Evolutionary conservation across 2,797 vertebrate genomes (phyloP).

Genomic region (Mastacembelus armatus): DNA sequence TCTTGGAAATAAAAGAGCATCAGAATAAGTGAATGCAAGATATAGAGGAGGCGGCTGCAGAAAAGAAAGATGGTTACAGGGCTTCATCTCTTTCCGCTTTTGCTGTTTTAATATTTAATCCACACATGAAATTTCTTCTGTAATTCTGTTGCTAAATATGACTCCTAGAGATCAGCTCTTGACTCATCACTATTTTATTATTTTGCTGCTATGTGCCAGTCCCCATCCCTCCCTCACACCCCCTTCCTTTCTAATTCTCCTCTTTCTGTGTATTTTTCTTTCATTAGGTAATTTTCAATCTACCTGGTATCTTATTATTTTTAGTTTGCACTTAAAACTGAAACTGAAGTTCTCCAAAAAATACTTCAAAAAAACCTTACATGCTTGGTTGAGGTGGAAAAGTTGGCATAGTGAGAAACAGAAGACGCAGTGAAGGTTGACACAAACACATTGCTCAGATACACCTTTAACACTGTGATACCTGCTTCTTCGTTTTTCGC

Average conservation of each 20-base stretch:
- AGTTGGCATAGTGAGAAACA: neutral
- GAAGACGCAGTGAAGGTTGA: neutral
- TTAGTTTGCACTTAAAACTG: conserved; percentile 5
- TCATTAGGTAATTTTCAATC: neutral
- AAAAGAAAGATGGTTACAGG: conserved; percentile 7
- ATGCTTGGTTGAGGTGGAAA: neutral
- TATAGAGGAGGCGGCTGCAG: neutral
- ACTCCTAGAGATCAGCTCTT: conserved; percentile 34
- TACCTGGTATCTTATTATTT: neutral
- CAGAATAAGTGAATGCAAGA: neutral
- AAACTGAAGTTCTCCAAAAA: no score
- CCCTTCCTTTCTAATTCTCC: neutral
- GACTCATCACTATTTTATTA: conserved; percentile 53
- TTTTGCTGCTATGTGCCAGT: conserved; percentile 20
- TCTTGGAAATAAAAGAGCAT: conserved; percentile 26
- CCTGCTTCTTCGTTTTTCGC: neutral
- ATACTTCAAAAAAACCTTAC: neutral
- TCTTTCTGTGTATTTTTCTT: neutral
- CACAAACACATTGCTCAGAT: neutral
- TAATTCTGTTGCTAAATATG: conserved; percentile 49
- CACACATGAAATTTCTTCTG: conserved; percentile 36
- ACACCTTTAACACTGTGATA: neutral
- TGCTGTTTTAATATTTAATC: conserved; percentile 61
- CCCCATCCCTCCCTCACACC: neutral
- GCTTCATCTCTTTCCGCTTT: conserved; percentile 19